phyloP scores from a whole-genome alignment of 2,888 invertebrate genomes.

The Campaea margaritaria region DNA sequence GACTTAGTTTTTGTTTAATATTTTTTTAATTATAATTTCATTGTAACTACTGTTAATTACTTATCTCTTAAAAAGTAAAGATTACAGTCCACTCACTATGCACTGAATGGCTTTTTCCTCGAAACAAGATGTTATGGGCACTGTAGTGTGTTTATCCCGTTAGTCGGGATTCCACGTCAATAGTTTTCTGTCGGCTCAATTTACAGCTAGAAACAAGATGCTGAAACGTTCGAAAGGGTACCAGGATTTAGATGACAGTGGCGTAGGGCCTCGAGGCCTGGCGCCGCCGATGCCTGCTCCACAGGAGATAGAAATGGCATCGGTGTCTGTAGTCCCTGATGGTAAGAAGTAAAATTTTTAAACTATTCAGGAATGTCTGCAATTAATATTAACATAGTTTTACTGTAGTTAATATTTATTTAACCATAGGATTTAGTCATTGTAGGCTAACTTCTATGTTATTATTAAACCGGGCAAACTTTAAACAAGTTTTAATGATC shows the following conservation, averaged over 20 bases:
- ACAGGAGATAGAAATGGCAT: constrained; percentile 91
- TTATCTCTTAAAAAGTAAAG: too few species aligned
- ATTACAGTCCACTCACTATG: background rate
- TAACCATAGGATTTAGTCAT: too few species aligned
- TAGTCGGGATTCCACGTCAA: constrained; percentile 71
- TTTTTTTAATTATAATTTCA: too few species aligned
- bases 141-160: constrained; percentile 56
- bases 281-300: constrained; percentile 82
- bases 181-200: constrained; percentile 44
- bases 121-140: background rate
- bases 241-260: constrained; percentile 86
- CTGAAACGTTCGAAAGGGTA: constrained; percentile 86
- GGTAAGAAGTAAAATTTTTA: constrained; percentile 75
- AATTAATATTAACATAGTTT: too few species aligned
- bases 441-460: too few species aligned
- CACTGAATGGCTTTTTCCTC: background rate
- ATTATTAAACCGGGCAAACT: too few species aligned
- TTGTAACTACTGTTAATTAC: too few species aligned
- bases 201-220: constrained; percentile 18
- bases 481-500: too few species aligned
- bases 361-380: background rate
- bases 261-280: constrained; percentile 60
- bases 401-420: too few species aligned
- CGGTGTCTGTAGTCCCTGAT: constrained; percentile 92
- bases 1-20: too few species aligned